Base-by-base conservation (phyloP, 2,888 invertebrate genomes). In the Drosophila cyrtoloma region DNA sequence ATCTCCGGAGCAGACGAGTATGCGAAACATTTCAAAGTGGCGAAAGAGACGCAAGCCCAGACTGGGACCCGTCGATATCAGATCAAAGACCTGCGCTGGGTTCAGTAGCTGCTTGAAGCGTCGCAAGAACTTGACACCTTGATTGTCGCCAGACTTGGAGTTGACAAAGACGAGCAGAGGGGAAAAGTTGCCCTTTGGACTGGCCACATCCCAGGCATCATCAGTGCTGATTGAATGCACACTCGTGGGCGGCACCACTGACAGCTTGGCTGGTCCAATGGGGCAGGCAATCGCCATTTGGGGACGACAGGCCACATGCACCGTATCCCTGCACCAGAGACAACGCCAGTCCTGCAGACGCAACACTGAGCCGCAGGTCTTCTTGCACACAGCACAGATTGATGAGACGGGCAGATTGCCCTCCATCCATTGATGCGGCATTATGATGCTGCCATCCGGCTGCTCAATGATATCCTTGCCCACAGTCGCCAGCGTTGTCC, bases 371-470 rank as follows among this genome's bases (percentile, higher is more conserved):
- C 99, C 99, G 94, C 99, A 99, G 12, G 97, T 98, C 94, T 98
- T 98, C 92, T 98, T 98, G 94, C 99, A 99, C 74, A 97, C 95
- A 79, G 95, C 95, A 93, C 99, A 99, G 93, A 98, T 97, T 73
- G 98, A 97, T 67, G 98, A 97, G 66, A 99, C 98, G 5, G 99
- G 98, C 80, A 99, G 94, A 94, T 99, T 99, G 50, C 99, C 99
- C 93, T 99, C 99, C 95, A 99, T 95, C 99, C 99, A 99, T 92
- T 99, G 99, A 94, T 99, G 99, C 19, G 98, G 98, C 98, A 99
- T 98, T 81, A 96, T 96, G 89, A 97, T 97, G 92, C 96, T 97
- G 94, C 98, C 98, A 92, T 98, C 98, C 76, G 96, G 95, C 88
- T 98, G 98, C 92, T 99, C 98, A 59, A 99, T 97, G 66, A 98